Conservation (phyloP, 2,113 vertebrate genomes). For the Bagarius yarrelli region DNA sequence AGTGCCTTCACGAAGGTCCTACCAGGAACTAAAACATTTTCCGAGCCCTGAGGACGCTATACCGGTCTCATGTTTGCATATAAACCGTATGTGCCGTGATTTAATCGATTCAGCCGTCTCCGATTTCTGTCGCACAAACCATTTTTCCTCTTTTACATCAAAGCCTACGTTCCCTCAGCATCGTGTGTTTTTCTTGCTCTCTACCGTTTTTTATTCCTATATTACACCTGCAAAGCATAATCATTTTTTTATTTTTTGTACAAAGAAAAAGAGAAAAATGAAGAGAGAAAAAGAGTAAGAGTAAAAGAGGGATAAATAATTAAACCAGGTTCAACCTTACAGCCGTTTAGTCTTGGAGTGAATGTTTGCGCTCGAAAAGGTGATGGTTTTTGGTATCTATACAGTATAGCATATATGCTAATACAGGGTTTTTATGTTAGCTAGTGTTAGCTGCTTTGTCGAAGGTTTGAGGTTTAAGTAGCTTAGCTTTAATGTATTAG, state of each 20-base stretch:
- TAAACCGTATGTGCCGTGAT: neutral
- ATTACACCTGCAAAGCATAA: too few relatives aligned
- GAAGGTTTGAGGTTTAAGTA: neutral
- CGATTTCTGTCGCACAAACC: neutral
- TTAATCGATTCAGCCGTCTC: neutral
- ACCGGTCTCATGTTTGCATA: neutral
- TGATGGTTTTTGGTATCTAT: neutral
- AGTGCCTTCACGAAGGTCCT: too few relatives aligned
- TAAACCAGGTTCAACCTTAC: too few relatives aligned
- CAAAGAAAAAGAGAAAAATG: too few relatives aligned
- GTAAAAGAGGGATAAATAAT: too few relatives aligned
- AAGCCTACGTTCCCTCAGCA: neutral
- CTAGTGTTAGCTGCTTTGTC: neutral
- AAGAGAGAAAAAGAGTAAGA: too few relatives aligned
- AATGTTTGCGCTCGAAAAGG: neutral
- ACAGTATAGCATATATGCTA: neutral
- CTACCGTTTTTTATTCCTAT: neutral
- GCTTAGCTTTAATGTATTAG: neutral
- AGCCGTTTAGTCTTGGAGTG: neutral
- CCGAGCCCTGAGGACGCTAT: too few relatives aligned
- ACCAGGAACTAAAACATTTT: too few relatives aligned
- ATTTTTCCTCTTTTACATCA: neutral
- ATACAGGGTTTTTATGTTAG: too few relatives aligned
- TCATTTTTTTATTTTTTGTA: too few relatives aligned
- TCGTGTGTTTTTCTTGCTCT: neutral